phyloP scores from a whole-genome alignment of 2,888 invertebrate species.

The Oscheius sp. region DNA sequence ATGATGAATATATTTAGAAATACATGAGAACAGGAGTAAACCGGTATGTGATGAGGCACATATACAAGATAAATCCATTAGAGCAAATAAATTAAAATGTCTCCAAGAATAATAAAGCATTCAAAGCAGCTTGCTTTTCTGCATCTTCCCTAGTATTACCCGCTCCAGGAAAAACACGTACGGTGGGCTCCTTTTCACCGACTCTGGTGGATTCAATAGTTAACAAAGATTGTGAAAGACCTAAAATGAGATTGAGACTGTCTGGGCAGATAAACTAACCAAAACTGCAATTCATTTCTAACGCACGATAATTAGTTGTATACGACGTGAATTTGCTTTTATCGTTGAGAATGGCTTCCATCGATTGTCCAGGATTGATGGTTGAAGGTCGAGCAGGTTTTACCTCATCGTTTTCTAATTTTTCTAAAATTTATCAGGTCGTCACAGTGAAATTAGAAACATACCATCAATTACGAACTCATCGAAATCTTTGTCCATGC shows the following conservation, averaged over 20 bases:
- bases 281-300: slow-evolving; percentile 27
- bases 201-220: slow-evolving; percentile 31
- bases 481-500: slow-evolving; percentile 29
- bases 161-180: slow-evolving; percentile 44
- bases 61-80: background rate
- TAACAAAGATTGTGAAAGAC: slow-evolving; percentile 13
- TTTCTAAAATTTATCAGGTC: slow-evolving; percentile 8
- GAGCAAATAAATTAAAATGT: slow-evolving; percentile 21
- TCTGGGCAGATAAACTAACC: slow-evolving; percentile 6
- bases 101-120: slow-evolving; percentile 40
- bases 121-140: slow-evolving; percentile 34
- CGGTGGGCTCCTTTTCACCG: slow-evolving; percentile 5
- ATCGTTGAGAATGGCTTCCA: slow-evolving; percentile 42
- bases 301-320: slow-evolving; percentile 31
- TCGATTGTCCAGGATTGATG: slow-evolving; percentile 14
- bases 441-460: background rate
- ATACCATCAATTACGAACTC: slow-evolving; percentile 22
- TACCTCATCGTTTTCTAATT: slow-evolving; percentile 1
- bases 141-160: slow-evolving; percentile 41
- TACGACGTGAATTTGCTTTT: slow-evolving; percentile 32
- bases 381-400: background rate
- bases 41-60: background rate
- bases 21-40: background rate
- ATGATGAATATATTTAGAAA: slow-evolving; percentile 9
- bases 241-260: slow-evolving; percentile 8